Base-by-base conservation (phyloP, 2,888 invertebrate genomes). In the Pandemis heparana region DNA sequence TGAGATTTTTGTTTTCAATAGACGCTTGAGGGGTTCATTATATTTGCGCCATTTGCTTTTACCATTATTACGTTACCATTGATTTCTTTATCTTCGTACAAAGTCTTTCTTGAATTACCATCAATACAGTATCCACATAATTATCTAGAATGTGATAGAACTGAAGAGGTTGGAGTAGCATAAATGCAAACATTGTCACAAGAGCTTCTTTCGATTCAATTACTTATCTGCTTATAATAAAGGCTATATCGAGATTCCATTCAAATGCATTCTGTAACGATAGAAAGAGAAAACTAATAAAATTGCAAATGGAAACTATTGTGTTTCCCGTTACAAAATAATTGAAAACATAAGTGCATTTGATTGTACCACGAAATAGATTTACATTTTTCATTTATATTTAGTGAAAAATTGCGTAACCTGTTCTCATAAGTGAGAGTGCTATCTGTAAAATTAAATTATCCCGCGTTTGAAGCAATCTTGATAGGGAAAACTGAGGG, bases 1-100 rank as follows among this genome's bases (percentile, higher is more conserved):
- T 87, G 84, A 86, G 87, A 86, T 87, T 87, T 87, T 85, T 78
- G 71, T 75, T 77, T 82, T 80, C 78, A 83, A 82, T 83, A 81
- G 79, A 74, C 77, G 79, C 82, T 82, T 85, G 85, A 87, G 85
- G 83, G 79, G 81, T 81, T 85, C 83, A 86, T 89, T 88, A 86
- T 73, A 69, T 74, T 74, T 70, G 59, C 53, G 74, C 60, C 69
- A 74, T 74, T 74, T 60, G 51, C 74, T 65, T 74, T 70, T 65
- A 23, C 60, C 53, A 32, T 73, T 73, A 64, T 67, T 67, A 43
- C 16, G 70, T 70, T 70, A 61, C 69, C 65, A 53, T 65, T 73
- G 62, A 73, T 63, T 68, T 56, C 9, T 62, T 56, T 56, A 56
- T 59, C 39, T 46, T 10, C 0, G 48, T 6, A 41, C 1, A 16